Base-by-base conservation (phyloP, 2,113 vertebrate genomes). In the Callipepla californica region DNA sequence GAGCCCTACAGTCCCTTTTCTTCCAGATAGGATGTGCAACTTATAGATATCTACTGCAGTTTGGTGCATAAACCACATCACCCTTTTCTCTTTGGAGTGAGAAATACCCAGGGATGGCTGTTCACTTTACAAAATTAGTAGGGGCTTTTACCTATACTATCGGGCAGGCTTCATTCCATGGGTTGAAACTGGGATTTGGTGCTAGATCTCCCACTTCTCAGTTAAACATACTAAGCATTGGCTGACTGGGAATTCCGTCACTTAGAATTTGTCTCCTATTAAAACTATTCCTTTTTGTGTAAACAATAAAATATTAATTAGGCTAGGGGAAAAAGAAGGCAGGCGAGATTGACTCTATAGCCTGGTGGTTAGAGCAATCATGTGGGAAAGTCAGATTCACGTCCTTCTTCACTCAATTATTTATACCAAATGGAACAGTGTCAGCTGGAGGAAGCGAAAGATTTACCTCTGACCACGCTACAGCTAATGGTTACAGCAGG, bases 241-340 rank as follows among this genome's bases (percentile, higher is more conserved):
- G 8, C 62, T 93, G 72, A 40, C 47, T 78, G 76, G 88, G 90
- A 94, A 80, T 88, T 92, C 45, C 73, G 21, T 21, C 70, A 90
- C 80, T 91, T 42, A 86, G 57, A 91, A 90, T 91, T 80, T 95
- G 61, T 77, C 72, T 93, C 45, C 73, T 86, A 94, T 90, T 88
- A 91, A 92, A 95, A 80, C 42, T 78, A 22, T 92, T 96, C 80
- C 83, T 93, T 57, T 94, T 78, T 78, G 57, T 58, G 90, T 96
- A 96, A 96, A 96, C 87, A 94, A 96, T 96, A 95, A 96, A 96
- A 92, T 86, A 94, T 96, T 96, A 91, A 96, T 83, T 90, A 93
- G 88, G 63, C 40, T 85, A 17, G 25, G 63, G 72, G 42, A 32
- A 88, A 85, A 68, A 74, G 36, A 86, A 63, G 11, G 26, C 36